phyloP scores from a whole-genome alignment of 2,113 vertebrate genomes.

The Tonatia bakeri region DNA sequence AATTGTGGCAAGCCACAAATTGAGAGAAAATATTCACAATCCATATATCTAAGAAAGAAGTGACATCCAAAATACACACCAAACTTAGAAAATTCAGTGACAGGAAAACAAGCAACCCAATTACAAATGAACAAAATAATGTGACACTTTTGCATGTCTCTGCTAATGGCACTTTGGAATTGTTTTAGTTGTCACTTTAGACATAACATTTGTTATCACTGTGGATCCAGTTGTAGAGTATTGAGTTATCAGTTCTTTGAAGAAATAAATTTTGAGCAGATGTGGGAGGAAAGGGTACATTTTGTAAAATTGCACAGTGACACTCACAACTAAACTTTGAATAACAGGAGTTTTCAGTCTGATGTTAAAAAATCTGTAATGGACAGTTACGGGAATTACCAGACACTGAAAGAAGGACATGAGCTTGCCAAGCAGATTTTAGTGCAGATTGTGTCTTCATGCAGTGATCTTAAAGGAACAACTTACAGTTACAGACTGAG shows the following conservation, averaged over 20 bases:
- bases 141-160: not conserved
- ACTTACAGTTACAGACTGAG: not conserved
- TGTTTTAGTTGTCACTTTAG: not conserved
- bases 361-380: not conserved
- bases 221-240: not conserved
- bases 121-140: not conserved
- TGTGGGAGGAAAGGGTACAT: not conserved
- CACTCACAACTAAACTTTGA: not conserved
- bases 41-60: not conserved
- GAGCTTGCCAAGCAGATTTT: not conserved
- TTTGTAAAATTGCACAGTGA: not conserved
- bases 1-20: not conserved
- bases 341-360: not conserved
- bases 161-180: not conserved
- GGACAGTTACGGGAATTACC: not conserved
- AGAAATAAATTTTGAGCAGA: not conserved
- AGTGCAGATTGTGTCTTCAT: not conserved
- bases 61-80: not conserved
- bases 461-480: not conserved
- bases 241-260: not conserved
- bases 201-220: not conserved
- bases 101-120: not conserved
- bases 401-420: not conserved
- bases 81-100: not conserved
- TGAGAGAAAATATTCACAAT: slow-evolving; percentile 24